Base-by-base conservation (phyloP, 2,888 invertebrate genomes). In the Hydriomena furcata region DNA sequence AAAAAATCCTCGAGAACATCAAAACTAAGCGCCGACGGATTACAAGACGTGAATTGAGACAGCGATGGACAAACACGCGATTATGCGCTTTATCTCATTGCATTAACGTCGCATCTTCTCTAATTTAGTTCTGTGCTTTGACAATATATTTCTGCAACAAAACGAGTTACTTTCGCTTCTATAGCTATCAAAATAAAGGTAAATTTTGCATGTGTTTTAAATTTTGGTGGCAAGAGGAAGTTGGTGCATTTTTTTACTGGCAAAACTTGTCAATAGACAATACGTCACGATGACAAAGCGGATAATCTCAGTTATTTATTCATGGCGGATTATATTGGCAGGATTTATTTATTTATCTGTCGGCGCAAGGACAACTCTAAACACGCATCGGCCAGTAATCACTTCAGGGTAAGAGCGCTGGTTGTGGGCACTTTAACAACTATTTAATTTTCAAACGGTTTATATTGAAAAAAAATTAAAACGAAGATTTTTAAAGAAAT, bases 11-110 rank as follows among this genome's bases (percentile, higher is more conserved):
- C 71, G 65, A 72, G 64, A 74, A 86, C 87, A 76, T 87, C 87
- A 86, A 84, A 85, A 85, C 79, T 87, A 79, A 84, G 79, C 80
- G 84, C 87, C 88, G 87, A 81, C 81, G 78, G 84, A 88, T 86
- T 87, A 86, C 67, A 66, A 56, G 63, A 68, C 59, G 58, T 57
- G 23, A 13, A 46, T 63, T 58, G 53, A 52, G 50, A 40, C 42
- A 31, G 17, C 8, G 7, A 17, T 12, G 13, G n/a, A 25, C 40
- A 40, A 8, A 20, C 53, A 37, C 37, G 40, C 55, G 12, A 61
- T 32, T 45, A 34, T 5, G 5, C 28, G 45, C 54, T 46, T 23
- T 58, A 56, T 51, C 8, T 27, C 12, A 12, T 40, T 8, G 32
- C 0, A 1, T 11, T 44, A 58, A 25, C 46, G 58, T 58, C 43